A percentile compares a stretch with the other conserved stretches of the same genome.
phyloP scores from a whole-genome alignment of 2,113 vertebrate genomes.

The Fregata magnificens region DNA sequence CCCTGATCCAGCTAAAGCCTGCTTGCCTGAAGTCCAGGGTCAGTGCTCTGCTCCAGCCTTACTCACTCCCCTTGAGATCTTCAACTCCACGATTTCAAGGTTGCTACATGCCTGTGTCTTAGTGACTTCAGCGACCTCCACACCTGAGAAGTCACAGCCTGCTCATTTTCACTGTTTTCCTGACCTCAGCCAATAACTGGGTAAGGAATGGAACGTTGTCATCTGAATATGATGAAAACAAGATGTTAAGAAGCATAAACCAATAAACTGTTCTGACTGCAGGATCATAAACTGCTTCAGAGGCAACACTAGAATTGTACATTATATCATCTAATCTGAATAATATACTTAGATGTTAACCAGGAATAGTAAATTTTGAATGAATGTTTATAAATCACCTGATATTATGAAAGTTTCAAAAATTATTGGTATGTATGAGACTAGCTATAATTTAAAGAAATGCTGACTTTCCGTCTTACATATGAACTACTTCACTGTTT shows the following conservation, averaged over 20 bases:
- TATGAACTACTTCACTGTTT: background rate
- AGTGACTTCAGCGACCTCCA: background rate
- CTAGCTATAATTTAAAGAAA: background rate
- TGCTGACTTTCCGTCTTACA: background rate
- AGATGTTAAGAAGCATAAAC: background rate
- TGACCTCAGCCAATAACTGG: background rate
- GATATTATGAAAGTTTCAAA: background rate
- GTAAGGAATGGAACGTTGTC: background rate
- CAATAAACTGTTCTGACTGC: background rate
- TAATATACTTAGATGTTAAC: background rate
- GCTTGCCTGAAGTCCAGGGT: background rate
- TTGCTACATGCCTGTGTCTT: background rate
- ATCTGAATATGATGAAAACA: background rate
- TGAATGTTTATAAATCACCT: background rate
- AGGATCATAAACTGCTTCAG: background rate
- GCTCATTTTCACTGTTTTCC: background rate
- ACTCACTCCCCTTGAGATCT: background rate
- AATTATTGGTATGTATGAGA: background rate
- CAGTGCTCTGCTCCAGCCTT: background rate
- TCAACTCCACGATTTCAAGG: background rate
- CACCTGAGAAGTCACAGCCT: background rate
- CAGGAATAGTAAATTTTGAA: background rate
- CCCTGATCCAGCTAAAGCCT: background rate
- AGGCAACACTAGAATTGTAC: background rate
- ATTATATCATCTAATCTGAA: background rate